Base-by-base conservation (phyloP, 2,113 vertebrate species). In the Girardinichthys multiradiatus region DNA sequence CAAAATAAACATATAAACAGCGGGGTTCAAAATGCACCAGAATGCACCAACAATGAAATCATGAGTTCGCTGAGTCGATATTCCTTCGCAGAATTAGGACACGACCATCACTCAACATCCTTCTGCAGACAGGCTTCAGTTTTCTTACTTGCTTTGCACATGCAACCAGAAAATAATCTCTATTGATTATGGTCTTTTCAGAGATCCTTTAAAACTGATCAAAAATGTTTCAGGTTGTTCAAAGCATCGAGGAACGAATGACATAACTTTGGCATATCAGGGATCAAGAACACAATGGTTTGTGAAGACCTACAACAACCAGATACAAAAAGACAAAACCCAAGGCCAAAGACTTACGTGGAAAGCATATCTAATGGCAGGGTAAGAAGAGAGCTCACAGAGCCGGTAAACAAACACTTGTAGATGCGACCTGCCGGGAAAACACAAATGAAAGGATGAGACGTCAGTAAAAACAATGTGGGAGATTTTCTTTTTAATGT, bases 361-460 rank as follows among this genome's bases (percentile, higher is more conserved):
- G 97, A 99, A 76, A 99, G 93, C 96, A 99, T 97, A 86, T 99
- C 97, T 86, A 99, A 93, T 1, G 97, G 97, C 92, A 99, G 95
- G 24, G 97, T 99, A 93, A 99, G 94, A 80, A 98, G 94, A 72
- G 97, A 98, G 96, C 97, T 99, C 94, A 98, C 97, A 68, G 97
- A 99, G 94, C 97, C 97, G 80, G 97, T 98, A 95, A 99, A 99
- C 91, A 99, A 95, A 95, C 97, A 99, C 94, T 98, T 99, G 95
- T 99, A 99, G 92, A 99, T 98, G 42, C 97, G 97, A 94, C 97
- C 97, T 99, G 81, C 35, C 0, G 3, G 3, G 64, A 90, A 77
- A 69, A 45, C 39, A 88, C 64, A 86, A 24, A 72, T 2, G 57
- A 33, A 30, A 26, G 29, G 33, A 21, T 57, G 4, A n/a, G 8